Conservation (phyloP, 2,113 vertebrate genomes). For the Greenwoodochromis staneri region DNA sequence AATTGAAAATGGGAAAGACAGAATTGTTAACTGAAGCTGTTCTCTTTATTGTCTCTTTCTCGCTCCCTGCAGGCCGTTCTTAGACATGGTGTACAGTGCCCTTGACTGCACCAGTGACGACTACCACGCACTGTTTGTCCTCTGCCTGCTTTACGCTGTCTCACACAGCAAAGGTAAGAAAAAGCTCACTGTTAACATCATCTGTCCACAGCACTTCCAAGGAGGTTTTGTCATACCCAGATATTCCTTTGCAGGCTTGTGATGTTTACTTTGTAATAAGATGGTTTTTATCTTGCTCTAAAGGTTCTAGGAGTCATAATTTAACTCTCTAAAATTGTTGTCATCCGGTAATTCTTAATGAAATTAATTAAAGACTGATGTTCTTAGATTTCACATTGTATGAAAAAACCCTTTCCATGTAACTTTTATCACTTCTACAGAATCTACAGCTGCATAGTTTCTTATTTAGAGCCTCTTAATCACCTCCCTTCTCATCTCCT, state of each 20-base stretch:
- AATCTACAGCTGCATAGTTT: not conserved
- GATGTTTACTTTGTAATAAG: not conserved
- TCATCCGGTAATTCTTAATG: not conserved
- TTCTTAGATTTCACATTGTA: not conserved
- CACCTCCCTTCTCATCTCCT: not conserved
- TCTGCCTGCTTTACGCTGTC: constrained; percentile 93
- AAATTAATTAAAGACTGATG: not conserved
- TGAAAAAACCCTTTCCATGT: not conserved
- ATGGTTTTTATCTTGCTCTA: not conserved
- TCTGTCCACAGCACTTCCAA: not conserved
- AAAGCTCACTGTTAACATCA: not conserved
- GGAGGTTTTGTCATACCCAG: not conserved
- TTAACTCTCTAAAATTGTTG: not conserved
- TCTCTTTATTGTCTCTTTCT: not conserved
- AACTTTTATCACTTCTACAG: not conserved
- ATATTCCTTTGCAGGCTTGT: not conserved
- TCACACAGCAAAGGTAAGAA: constrained; percentile 89
- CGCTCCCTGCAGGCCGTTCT: constrained; percentile 78
- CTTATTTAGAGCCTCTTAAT: not conserved
- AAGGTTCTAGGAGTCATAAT: not conserved
- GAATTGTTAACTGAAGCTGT: not conserved
- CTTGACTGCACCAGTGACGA: constrained; percentile 85
- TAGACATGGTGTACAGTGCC: constrained; percentile 94
- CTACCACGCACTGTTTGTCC: constrained; percentile 95
- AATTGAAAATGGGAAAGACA: not conserved